Base-by-base conservation (phyloP, 2,797 vertebrate species). In the Danionella dracula region DNA sequence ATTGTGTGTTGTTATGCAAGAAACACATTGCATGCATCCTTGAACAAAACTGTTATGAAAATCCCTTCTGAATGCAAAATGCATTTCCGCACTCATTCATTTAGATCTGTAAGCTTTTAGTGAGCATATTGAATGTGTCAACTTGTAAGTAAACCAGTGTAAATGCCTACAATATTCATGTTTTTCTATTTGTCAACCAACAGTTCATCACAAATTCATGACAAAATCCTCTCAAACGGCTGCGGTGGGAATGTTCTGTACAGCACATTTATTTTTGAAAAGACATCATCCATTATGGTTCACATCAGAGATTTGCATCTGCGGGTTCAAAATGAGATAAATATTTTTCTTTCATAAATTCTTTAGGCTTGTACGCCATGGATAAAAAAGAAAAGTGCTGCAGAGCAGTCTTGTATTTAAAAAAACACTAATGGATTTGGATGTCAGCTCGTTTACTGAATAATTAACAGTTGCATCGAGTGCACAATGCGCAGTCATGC, bases 111-210 rank as follows among this genome's bases (percentile, higher is more conserved):
- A 63, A 79, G 89, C 87, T 89, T 89, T 90, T 89, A 88, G 87
- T 81, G 79, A 83, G 83, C 87, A 89, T 88, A 86, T 84, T 87
- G 84, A 82, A 89, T 87, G 85, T 88, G 87, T 90, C 86, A 87
- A 85, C 81, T 86, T 81, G 79, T 82, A 81, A 85, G 82, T 77
- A 80, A 87, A 83, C 88, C 63, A 79, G 78, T 82, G 84, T 87
- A 86, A 86, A 86, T 81, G 85, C 79, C 76, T 90, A 87, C 83
- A 91, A 85, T 87, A 88, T 89, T 89, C 77, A 89, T 89, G 85
- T 87, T 87, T 89, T 81, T 77, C 71, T 89, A 87, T 90, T 90
- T 89, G 86, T 90, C 87, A 91, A 89, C 86, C 86, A 85, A 82
- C 85, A 86, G 86, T 86, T 87, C 85, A 88, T 90, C 81, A 88